These are phyloP conservation scores for Thamnophis elegans DNA, from an alignment of 2,797 vertebrate species.

Conservation along the genomic window DNA sequence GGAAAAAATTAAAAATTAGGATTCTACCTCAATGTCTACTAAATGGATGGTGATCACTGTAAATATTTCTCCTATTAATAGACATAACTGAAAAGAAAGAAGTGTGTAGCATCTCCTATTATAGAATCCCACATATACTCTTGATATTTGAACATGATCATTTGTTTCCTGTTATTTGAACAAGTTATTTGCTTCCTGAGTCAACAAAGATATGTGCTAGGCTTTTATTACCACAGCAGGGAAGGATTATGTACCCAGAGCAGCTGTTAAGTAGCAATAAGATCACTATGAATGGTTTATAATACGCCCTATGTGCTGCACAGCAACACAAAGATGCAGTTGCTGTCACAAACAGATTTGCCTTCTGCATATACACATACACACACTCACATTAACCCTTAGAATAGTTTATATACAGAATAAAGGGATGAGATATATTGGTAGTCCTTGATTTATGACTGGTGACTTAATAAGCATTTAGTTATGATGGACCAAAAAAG, in stretches of 20 bases:
- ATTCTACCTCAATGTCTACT: not conserved
- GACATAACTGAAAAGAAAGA: not conserved
- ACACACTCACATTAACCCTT: not conserved
- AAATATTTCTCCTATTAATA: not conserved
- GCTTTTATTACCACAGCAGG: slow-evolving; percentile 6
- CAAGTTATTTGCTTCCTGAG: slow-evolving; percentile 9
- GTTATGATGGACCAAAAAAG: not conserved
- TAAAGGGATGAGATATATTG: not conserved
- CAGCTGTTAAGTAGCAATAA: slow-evolving; percentile 10
- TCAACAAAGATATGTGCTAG: not conserved
- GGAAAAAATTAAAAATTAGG: not conserved
- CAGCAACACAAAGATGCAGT: not conserved
- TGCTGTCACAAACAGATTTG: not conserved
- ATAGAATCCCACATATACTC: not conserved
- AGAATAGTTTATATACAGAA: not conserved
- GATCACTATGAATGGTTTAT: not conserved
- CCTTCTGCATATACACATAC: not conserved
- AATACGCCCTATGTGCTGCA: not conserved
- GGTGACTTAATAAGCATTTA: not conserved
- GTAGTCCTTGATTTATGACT: not conserved
- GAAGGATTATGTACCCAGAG: not conserved
- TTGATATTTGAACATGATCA: slow-evolving; percentile 17
- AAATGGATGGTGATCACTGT: not conserved
- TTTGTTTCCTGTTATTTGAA: slow-evolving; percentile 12
- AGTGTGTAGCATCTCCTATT: not conserved